Percentiles rank a stretch among this genome's conserved stretches.
Conservation (phyloP, 2,797 vertebrate species). For the Otus scops region DNA sequence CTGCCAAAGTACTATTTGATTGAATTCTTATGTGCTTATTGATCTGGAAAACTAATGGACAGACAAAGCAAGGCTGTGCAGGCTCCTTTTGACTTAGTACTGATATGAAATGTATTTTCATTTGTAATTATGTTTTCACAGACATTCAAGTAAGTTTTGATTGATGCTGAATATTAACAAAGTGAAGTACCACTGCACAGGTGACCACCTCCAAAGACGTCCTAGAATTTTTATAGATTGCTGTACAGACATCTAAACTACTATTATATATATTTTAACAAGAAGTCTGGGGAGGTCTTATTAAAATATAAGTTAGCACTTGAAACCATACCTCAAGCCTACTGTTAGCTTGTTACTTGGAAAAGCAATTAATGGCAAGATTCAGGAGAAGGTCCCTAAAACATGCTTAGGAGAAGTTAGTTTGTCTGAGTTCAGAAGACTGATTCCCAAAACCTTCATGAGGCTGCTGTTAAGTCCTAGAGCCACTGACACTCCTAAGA, state of each 20-base stretch:
- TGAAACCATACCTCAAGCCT: not conserved
- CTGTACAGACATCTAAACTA: not conserved
- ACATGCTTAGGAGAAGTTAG: not conserved
- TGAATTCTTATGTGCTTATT: slow-evolving; percentile 1
- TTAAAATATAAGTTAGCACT: not conserved
- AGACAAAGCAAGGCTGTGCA: not conserved
- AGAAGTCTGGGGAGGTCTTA: not conserved
- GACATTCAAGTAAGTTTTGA: not conserved
- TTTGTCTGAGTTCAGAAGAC: not conserved
- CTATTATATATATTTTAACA: not conserved
- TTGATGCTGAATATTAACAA: not conserved
- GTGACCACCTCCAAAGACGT: not conserved
- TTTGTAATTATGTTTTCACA: not conserved
- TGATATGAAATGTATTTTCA: not conserved
- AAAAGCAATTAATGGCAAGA: not conserved
- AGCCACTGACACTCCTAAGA: not conserved
- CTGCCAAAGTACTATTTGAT: not conserved
- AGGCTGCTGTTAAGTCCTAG: not conserved
- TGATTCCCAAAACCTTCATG: not conserved
- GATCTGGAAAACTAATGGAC: slow-evolving; percentile 14
- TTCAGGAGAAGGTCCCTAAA: not conserved
- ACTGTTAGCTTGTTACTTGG: not conserved
- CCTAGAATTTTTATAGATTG: not conserved
- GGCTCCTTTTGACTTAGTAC: not conserved
- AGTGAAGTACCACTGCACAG: not conserved